Evolutionary conservation across 1,140 invertebrate genomes (phyloP).

Genomic region (Heterodera carotae): DNA sequence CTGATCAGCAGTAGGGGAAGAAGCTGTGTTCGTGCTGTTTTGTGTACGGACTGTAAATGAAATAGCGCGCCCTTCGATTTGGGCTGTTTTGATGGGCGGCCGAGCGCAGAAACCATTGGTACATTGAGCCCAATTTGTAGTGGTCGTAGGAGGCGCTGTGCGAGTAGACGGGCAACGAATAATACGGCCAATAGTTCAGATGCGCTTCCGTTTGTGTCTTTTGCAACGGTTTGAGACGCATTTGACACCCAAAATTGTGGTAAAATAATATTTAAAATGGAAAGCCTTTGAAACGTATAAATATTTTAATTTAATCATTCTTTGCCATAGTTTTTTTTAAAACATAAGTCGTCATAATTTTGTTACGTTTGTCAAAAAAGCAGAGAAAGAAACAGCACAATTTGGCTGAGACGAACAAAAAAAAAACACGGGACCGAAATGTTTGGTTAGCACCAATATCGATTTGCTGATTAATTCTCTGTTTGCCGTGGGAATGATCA

Average conservation of each 20-base stretch:
- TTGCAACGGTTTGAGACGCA: neutral
- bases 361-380: neutral
- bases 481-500: neutral
- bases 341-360: too few species aligned
- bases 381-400: neutral
- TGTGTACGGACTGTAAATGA: conserved; percentile 14
- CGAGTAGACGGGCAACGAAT: neutral
- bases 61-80: conserved; percentile 18
- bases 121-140: conserved; percentile 20
- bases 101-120: conserved; percentile 27
- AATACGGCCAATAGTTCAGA: conserved; percentile 26
- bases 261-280: too few species aligned
- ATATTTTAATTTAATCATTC: too few species aligned
- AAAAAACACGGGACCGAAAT: neutral
- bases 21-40: conserved; percentile 19
- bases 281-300: too few species aligned
- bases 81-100: conserved; percentile 12
- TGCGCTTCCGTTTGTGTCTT: neutral
- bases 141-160: neutral
- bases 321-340: too few species aligned
- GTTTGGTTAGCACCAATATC: neutral
- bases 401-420: neutral
- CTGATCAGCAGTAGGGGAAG: neutral
- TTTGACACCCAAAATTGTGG: neutral
- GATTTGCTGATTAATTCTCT: neutral